Evolutionary conservation across 2,888 invertebrate genomes (phyloP).

Genomic region (Perizoma flavofasciatum): DNA sequence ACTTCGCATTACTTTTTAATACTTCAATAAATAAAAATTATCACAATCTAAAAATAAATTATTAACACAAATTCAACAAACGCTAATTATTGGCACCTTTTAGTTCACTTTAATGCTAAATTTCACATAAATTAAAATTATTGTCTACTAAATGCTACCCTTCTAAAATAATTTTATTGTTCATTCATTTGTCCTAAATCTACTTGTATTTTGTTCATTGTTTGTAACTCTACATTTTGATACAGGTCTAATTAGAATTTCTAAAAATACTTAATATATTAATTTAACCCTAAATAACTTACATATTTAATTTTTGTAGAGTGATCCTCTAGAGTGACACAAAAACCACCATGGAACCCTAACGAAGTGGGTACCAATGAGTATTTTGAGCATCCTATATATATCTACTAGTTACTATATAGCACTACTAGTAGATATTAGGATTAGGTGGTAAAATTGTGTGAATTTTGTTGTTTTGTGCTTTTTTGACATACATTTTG

Average conservation of each 20-base stretch:
- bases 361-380: no score
- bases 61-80: constrained; percentile 30
- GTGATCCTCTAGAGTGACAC: no score
- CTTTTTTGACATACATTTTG: no score
- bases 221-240: neutral
- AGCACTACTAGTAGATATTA: no score
- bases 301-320: no score
- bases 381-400: no score
- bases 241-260: neutral
- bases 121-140: constrained; percentile 15
- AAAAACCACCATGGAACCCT: no score
- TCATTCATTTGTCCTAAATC: constrained; percentile 19
- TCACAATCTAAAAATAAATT: constrained; percentile 18
- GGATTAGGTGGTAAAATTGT: no score
- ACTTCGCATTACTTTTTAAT: constrained; percentile 13
- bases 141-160: constrained; percentile 37
- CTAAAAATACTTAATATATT: neutral
- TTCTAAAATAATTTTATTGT: constrained; percentile 16
- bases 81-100: constrained; percentile 36
- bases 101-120: constrained; percentile 30
- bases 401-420: no score
- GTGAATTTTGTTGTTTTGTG: no score
- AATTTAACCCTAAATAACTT: neutral
- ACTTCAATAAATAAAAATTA: constrained; percentile 21
- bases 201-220: constrained; percentile 6